phyloP scores from a whole-genome alignment of 2,888 invertebrate genomes.

The Drosophila tanythrix region DNA sequence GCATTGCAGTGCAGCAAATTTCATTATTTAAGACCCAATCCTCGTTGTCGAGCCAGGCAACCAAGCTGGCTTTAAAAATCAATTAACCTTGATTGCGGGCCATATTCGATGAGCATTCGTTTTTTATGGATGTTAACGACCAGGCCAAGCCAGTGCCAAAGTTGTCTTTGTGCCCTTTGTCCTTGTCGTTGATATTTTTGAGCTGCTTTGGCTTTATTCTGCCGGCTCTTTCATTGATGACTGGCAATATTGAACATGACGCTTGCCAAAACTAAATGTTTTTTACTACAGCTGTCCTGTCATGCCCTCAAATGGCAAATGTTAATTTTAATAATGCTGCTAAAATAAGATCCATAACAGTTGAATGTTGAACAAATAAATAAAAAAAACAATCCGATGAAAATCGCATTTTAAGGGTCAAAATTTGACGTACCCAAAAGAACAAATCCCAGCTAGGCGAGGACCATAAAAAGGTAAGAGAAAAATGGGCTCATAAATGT shows the following conservation, averaged over 20 bases:
- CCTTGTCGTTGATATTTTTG: conserved; percentile 36
- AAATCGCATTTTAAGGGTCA: conserved; percentile 78
- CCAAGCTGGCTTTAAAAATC: conserved; percentile 75
- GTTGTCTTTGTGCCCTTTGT: conserved; percentile 53
- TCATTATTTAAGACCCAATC: conserved; percentile 65
- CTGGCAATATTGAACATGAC: conserved; percentile 76
- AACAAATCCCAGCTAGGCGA: conserved; percentile 62
- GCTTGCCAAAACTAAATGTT: conserved; percentile 52
- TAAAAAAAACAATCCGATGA: conserved; percentile 57
- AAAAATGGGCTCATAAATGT: conserved; percentile 26
- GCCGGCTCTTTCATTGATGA: conserved; percentile 65
- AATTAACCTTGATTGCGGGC: conserved; percentile 83
- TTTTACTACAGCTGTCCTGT: conserved; percentile 46
- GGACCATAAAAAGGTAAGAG: conserved; percentile 37
- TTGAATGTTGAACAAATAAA: conserved; percentile 35
- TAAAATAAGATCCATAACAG: conserved; percentile 60
- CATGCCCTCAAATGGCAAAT: conserved; percentile 53
- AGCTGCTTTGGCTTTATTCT: conserved; percentile 11
- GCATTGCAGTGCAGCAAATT: conserved; percentile 53
- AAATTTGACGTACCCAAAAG: conserved; percentile 39
- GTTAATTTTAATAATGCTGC: conserved; percentile 71
- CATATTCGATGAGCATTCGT: conserved; percentile 37
- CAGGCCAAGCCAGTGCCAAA: conserved; percentile 16
- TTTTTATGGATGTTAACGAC: conserved; percentile 21
- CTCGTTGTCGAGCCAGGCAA: conserved; percentile 23